Percentiles rank a stretch among this genome's conserved stretches.
phyloP scores from a whole-genome alignment of 2,797 vertebrate genomes.

The Tenualosa ilisha region DNA sequence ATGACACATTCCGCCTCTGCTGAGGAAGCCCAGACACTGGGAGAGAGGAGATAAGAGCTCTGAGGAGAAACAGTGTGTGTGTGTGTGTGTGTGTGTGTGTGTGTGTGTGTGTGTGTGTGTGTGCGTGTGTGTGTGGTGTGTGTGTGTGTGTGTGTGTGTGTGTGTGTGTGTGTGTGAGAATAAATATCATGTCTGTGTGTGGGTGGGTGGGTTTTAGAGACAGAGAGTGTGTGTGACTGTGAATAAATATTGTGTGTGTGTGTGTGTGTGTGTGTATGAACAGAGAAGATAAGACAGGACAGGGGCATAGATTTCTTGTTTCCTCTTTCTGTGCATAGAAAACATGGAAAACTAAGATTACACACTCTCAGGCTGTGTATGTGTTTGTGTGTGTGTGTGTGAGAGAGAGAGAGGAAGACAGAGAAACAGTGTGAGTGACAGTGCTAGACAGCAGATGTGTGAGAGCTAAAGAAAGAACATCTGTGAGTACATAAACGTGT shows the following conservation, averaged over 20 bases:
- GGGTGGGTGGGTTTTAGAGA: not conserved
- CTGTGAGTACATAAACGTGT: too few species aligned
- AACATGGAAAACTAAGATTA: not conserved
- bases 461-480: too few species aligned
- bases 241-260: not conserved
- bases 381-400: not conserved
- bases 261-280: not conserved
- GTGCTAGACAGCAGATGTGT: not conserved
- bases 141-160: not conserved
- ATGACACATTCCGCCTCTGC: not conserved
- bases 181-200: not conserved
- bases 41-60: not conserved
- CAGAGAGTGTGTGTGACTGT: not conserved
- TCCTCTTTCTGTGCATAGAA: not conserved
- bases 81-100: not conserved
- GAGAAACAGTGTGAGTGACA: not conserved
- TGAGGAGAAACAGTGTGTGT: not conserved
- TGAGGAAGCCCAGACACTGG: conserved; percentile 10
- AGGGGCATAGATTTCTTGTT: not conserved
- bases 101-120: not conserved
- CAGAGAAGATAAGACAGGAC: not conserved
- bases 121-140: not conserved
- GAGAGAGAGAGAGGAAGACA: too few species aligned
- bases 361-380: not conserved
- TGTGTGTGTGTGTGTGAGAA: not conserved